Conservation (phyloP, 2,797 vertebrate species). For the Meda fulgida region DNA sequence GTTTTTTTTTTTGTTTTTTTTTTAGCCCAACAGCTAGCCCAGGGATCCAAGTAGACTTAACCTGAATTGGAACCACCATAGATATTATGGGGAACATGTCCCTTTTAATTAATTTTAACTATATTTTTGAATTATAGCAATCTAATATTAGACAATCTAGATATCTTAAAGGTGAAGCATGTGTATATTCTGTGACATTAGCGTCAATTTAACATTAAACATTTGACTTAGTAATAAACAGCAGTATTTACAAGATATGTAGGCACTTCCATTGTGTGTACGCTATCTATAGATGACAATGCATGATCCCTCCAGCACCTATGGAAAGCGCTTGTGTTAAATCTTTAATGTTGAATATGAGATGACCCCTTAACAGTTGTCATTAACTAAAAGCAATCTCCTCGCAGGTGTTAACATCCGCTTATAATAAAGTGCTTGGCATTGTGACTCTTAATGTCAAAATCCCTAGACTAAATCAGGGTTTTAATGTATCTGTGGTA, state of each 20-base stretch:
- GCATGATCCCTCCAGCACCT: not conserved
- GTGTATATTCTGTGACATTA: not conserved
- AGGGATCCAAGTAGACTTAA: not conserved
- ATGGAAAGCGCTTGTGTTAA: constrained; percentile 19
- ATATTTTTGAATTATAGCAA: not conserved
- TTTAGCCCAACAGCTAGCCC: not conserved
- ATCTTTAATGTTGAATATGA: constrained; percentile 38
- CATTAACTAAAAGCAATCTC: constrained; percentile 33
- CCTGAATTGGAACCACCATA: not conserved
- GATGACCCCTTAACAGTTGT: not conserved
- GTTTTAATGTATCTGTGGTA: constrained; percentile 23
- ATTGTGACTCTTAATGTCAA: constrained; percentile 19
- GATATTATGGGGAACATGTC: not conserved
- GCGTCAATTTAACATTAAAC: not conserved
- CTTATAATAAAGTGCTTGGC: constrained; percentile 26
- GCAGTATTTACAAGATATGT: not conserved
- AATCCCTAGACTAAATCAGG: constrained; percentile 33
- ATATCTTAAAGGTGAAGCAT: not conserved
- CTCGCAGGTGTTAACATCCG: not conserved
- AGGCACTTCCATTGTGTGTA: not conserved
- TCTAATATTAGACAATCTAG: not conserved
- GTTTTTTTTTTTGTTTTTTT: too few relatives aligned
- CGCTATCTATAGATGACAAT: not conserved
- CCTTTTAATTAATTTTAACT: not conserved
- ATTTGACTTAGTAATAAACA: not conserved